These are phyloP conservation scores for Chunga burmeisteri DNA, from an alignment of 2,113 vertebrate species.

Conservation along the genomic window DNA sequence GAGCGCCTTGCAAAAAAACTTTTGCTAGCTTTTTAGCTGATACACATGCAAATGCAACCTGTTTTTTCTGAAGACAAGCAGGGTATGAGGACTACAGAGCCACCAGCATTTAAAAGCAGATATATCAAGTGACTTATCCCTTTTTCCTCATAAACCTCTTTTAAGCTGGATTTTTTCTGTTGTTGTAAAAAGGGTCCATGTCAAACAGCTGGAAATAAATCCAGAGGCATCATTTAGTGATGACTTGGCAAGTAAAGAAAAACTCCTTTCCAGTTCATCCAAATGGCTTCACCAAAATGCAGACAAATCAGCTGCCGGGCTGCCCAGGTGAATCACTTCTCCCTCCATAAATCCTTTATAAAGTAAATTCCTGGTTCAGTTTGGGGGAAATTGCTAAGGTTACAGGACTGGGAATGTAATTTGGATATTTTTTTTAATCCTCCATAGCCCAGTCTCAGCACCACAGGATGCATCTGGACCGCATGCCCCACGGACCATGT, in stretches of 20 bases:
- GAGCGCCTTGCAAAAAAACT: background rate
- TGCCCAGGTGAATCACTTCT: background rate
- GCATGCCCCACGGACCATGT: fast-evolving
- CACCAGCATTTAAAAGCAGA: background rate
- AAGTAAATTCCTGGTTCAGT: background rate
- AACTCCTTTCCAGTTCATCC: background rate
- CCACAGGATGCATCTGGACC: fast-evolving
- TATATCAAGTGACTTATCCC: background rate
- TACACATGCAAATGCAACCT: background rate
- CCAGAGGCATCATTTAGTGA: background rate
- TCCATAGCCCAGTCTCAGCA: background rate
- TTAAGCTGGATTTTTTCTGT: background rate
- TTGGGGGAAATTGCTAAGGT: background rate
- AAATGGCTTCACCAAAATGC: background rate
- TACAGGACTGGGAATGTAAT: background rate
- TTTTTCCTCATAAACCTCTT: background rate
- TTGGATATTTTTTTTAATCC: background rate
- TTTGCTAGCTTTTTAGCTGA: background rate
- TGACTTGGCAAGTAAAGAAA: background rate
- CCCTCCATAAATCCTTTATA: background rate
- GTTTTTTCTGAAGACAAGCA: background rate
- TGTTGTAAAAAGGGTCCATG: background rate
- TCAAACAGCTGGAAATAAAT: background rate
- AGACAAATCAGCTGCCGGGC: background rate
- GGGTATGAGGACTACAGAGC: background rate